A percentile compares a stretch with the other conserved stretches of the same genome.
Conservation (phyloP, 2,113 vertebrate species). For the Salvelinus fontinalis region DNA sequence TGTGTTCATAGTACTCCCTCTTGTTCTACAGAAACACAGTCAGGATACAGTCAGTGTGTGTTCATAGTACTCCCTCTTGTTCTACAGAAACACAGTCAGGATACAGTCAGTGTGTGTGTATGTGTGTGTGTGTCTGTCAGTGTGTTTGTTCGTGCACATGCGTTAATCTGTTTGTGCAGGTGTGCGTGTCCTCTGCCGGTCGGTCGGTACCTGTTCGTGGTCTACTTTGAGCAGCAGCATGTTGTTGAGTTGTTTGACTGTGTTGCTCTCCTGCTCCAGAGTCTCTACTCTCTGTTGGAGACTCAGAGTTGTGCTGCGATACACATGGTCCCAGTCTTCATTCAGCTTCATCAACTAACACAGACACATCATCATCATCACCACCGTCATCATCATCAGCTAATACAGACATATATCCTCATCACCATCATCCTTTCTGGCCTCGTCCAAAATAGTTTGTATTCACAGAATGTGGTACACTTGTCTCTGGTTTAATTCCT, state of each 20-base stretch:
- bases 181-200: not conserved
- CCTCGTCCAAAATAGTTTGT: too few relatives aligned
- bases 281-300: slow-evolving; percentile 71
- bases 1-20: slow-evolving; percentile 77
- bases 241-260: slow-evolving; percentile 71
- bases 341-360: slow-evolving; percentile 77
- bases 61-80: slow-evolving; percentile 78
- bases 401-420: not conserved
- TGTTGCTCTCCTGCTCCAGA: slow-evolving; percentile 67
- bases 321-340: slow-evolving; percentile 82
- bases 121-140: not conserved
- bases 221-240: slow-evolving; percentile 75
- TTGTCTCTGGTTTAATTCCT: too few relatives aligned
- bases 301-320: slow-evolving; percentile 68
- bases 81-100: slow-evolving; percentile 32
- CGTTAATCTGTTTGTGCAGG: not conserved
- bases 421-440: too few relatives aligned
- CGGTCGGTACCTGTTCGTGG: slow-evolving; percentile 72
- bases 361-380: slow-evolving; percentile 6
- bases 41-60: slow-evolving; percentile 52
- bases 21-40: slow-evolving; percentile 54
- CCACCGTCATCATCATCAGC: slow-evolving; percentile 6
- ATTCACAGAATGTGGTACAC: too few relatives aligned
- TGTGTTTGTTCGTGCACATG: not conserved
- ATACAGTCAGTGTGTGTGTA: not conserved